These are phyloP conservation scores for Hormiphora californensis DNA, from an alignment of 37 sponge, comb jelly and placozoan genomes.

Conservation along the genomic window DNA sequence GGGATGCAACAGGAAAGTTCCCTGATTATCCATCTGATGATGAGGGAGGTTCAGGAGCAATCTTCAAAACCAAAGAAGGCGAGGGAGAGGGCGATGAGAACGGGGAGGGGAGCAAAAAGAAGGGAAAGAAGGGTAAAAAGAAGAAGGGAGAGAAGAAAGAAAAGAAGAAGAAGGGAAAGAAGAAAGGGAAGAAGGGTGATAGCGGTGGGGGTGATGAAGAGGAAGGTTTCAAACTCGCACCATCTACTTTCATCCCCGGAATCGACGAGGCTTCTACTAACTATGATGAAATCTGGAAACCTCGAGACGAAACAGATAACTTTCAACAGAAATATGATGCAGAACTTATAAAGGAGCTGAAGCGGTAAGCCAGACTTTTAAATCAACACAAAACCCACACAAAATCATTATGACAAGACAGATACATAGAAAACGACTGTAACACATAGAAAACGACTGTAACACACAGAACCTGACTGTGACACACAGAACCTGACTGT, in stretches of 20 bases:
- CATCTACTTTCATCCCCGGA: constrained; percentile 85
- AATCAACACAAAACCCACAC: no score
- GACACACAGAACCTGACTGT: not conserved
- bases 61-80: constrained; percentile 83
- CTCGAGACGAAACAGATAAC: constrained; percentile 78
- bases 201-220: constrained; percentile 65
- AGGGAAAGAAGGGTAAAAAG: constrained; percentile 68
- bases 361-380: no score
- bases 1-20: constrained; percentile 97
- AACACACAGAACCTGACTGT: not conserved
- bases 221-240: constrained; percentile 74
- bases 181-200: not conserved
- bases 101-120: constrained; percentile 64
- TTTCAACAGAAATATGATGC: constrained; percentile 85
- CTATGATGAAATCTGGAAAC: constrained; percentile 90
- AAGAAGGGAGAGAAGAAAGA: constrained; percentile 73
- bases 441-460: not conserved
- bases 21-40: constrained; percentile 92
- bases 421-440: no score
- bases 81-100: constrained; percentile 63
- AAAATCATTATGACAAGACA: no score
- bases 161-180: constrained; percentile 62
- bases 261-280: constrained; percentile 58
- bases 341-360: constrained; percentile 85
- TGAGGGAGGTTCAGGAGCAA: constrained; percentile 87